Base-by-base conservation (phyloP, 2,113 vertebrate genomes). In the Clarias magur region DNA sequence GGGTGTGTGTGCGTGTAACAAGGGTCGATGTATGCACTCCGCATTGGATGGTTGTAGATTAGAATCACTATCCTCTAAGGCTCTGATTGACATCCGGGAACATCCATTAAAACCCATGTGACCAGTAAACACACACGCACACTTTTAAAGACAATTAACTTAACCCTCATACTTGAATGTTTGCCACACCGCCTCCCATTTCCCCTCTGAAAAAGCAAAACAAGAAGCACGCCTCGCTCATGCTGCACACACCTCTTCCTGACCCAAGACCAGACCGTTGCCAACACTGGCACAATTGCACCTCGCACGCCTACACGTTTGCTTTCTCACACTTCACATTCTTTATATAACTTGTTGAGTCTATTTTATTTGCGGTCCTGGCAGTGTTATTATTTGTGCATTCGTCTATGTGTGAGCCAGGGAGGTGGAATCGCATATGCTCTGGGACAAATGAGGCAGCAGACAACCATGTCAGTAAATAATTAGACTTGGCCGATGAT, bases 21-120 rank as follows among this genome's bases (percentile, higher is more conserved):
- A 21, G n/a, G 78, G 83, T 85, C 60, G 56, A 80, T 86, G 84
- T 68, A 75, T 86, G 84, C 68, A n/a, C 83, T 34, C 80, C 65
- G 76, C 54, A 63, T 76, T 72, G 65, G 87, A 75, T 79, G 86
- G 72, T 82, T 59, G 59, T 83, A 48, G 80, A 88, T 85, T 88
- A 88, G 68, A 84, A 85, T 83, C 73, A 86, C 73, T 85, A 73
- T 76, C 70, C 81, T 83, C 53, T 62, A 56, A 60, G 30, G 48
- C 38, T 57, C 63, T 83, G 42, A 85, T 12, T 83, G 56, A 86
- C 83, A 84, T 60, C 70, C 25, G 83, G 62, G 80, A 89, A 80
- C 75, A 80, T 84, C 30, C 27, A 67, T 83, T 83, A 83, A 62
- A 78, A n/a, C 4, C 67, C 13, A 38, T 59, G 89, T 30, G 48